Evolutionary conservation across 2,888 invertebrate genomes (phyloP), one percentile per base, ranked within the genome.

Genomic region (Ochropleura leucogaster): DNA sequence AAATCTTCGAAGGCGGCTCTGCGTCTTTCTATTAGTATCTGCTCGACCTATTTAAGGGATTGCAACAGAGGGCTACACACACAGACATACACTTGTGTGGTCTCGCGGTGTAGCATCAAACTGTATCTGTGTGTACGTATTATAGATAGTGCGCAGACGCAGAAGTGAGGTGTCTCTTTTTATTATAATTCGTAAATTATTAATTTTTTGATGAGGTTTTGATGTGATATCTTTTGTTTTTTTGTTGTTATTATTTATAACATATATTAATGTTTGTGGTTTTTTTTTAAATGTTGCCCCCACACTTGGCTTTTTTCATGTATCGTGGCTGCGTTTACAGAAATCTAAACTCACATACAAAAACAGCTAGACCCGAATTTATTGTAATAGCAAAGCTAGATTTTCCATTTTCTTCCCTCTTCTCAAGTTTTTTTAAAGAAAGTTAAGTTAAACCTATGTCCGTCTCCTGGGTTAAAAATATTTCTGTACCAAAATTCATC

Each of bases 1-100:
- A 83, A 84, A 87, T 87, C 86, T 74, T 82, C 79, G 47, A 79
- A 77, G 81, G 89, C 94, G 92, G 89, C 93, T 91, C 96, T 95
- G 95, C 87, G 12, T 93, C 93, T 95, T 93, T 96, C 96, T 96
- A 96, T 96, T 95, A 96, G 92, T 94, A 93, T 93, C 93, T 93
- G 91, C 90, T 90, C 93, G 96, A 94, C 96, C 96, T 95, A 96
- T 96, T 93, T 96, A 91, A 96, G 96, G 96, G 95, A 95, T 96
- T 96, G 95, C 96, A 94, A 95, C 96, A 96, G 93, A 94, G 94
- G 94, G 94, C 91, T 78, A 74, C 88, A 85, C 93, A 83, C 92
- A 92, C 89, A 89, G 74, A 85, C 74, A 63, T 74, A 63, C 18
- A 60, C 47, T 53, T 64, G 80, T 83, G 83, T 85, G 83, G 75